Evolutionary conservation across 1,140 invertebrate species (phyloP).

Genomic region (Eumeta japonica): DNA sequence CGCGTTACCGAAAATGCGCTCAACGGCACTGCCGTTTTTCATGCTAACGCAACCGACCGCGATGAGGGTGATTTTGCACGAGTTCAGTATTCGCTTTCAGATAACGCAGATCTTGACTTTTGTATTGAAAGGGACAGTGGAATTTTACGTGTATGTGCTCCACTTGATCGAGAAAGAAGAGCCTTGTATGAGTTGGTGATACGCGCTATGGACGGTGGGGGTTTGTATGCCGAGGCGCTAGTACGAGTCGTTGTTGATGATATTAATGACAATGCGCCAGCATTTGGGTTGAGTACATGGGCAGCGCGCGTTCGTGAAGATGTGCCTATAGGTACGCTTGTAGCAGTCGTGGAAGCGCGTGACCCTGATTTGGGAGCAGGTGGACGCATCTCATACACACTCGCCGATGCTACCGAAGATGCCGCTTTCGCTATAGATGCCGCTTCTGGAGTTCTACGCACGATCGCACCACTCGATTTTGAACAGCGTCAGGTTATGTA

Average conservation of each 20-base stretch:
- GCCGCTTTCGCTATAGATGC: constrained; percentile 74
- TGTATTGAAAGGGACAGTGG: constrained; percentile 76
- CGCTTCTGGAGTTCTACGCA: constrained; percentile 80
- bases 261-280: constrained; percentile 88
- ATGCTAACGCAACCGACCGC: constrained; percentile 81
- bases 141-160: constrained; percentile 70
- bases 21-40: constrained; percentile 82
- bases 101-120: constrained; percentile 79
- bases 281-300: constrained; percentile 73
- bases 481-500: constrained; percentile 75
- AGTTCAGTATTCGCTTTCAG: constrained; percentile 75
- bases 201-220: constrained; percentile 75
- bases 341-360: constrained; percentile 80
- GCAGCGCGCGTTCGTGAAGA: constrained; percentile 87
- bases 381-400: constrained; percentile 72
- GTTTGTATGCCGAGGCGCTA: constrained; percentile 73
- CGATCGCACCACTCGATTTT: constrained; percentile 76
- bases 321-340: constrained; percentile 81
- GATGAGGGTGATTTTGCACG: constrained; percentile 80
- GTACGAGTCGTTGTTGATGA: constrained; percentile 82
- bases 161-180: constrained; percentile 81
- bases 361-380: constrained; percentile 84
- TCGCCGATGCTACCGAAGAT: constrained; percentile 67
- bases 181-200: constrained; percentile 82
- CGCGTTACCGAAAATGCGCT: constrained; percentile 80